These are phyloP conservation scores for Hypothenemus hampei DNA, from an alignment of 1,140 invertebrate genomes.

Conservation along the genomic window DNA sequence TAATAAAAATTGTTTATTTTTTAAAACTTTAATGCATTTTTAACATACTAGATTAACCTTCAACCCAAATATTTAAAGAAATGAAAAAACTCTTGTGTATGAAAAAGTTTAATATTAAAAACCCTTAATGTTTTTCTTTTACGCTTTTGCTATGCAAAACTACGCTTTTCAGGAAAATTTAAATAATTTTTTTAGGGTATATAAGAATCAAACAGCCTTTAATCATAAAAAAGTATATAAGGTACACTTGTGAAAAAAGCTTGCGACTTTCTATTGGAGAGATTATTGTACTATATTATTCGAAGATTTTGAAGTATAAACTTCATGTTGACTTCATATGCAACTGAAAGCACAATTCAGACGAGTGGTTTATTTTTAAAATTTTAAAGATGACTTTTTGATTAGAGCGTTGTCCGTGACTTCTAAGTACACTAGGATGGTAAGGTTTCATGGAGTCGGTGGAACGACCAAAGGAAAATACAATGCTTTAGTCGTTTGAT, in stretches of 20 bases:
- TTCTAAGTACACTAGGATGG: constrained; percentile 56
- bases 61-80: constrained; percentile 45
- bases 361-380: constrained; percentile 28
- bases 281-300: constrained; percentile 62
- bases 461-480: constrained; percentile 51
- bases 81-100: constrained; percentile 48
- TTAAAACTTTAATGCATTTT: no score
- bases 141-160: constrained; percentile 63
- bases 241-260: constrained; percentile 48
- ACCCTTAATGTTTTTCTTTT: constrained; percentile 56
- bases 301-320: constrained; percentile 59
- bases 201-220: constrained; percentile 45
- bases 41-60: constrained; percentile 50
- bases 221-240: constrained; percentile 55
- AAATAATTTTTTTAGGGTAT: neutral
- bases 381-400: neutral
- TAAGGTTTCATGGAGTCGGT: constrained; percentile 60
- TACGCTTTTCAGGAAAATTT: constrained; percentile 46
- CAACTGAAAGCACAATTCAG: constrained; percentile 31
- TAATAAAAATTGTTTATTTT: no score
- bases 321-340: constrained; percentile 55
- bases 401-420: constrained; percentile 47
- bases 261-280: constrained; percentile 57
- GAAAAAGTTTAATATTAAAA: constrained; percentile 52
- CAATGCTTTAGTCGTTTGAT: constrained; percentile 62